Conservation (phyloP, 2,888 invertebrate species). For the Meganola albula region DNA sequence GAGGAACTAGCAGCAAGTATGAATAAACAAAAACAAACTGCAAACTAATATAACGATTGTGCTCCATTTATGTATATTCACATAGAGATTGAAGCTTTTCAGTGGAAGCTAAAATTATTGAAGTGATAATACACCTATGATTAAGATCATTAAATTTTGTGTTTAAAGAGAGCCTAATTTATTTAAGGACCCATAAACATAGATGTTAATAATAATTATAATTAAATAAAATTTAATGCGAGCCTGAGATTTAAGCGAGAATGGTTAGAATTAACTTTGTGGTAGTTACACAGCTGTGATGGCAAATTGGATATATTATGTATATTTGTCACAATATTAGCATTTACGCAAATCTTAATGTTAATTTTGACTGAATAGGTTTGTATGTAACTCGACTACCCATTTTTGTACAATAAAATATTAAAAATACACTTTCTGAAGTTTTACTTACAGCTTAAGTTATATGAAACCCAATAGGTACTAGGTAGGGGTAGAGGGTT, state of each 20-base stretch:
- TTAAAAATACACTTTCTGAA: slow-evolving; percentile 41
- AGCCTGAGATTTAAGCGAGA: slow-evolving; percentile 26
- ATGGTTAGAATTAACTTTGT: slow-evolving; percentile 41
- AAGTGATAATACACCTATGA: slow-evolving; percentile 52
- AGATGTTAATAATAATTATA: slow-evolving; percentile 37
- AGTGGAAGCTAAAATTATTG: slow-evolving; percentile 43
- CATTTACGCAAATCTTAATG: slow-evolving; percentile 60
- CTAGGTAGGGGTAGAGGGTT: no score
- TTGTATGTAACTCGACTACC: slow-evolving; percentile 57
- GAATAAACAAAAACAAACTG: slow-evolving; percentile 50
- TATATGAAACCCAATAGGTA: no score
- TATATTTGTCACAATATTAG: slow-evolving; percentile 42
- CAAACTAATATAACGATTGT: slow-evolving; percentile 48
- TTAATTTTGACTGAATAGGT: slow-evolving; percentile 65
- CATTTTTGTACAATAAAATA: slow-evolving; percentile 68
- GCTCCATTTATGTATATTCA: slow-evolving; percentile 41
- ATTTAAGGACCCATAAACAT: slow-evolving; percentile 35
- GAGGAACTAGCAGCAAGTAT: slow-evolving; percentile 51
- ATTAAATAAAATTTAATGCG: slow-evolving; percentile 14
- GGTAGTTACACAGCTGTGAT: slow-evolving; percentile 10
- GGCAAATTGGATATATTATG: slow-evolving; percentile 24
- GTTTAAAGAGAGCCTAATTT: slow-evolving; percentile 47
- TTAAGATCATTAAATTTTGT: slow-evolving; percentile 39
- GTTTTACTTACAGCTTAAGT: no score
- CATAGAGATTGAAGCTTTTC: slow-evolving; percentile 43